phyloP scores from a whole-genome alignment of 1,140 invertebrate genomes.

The Bradynema listronoti region DNA sequence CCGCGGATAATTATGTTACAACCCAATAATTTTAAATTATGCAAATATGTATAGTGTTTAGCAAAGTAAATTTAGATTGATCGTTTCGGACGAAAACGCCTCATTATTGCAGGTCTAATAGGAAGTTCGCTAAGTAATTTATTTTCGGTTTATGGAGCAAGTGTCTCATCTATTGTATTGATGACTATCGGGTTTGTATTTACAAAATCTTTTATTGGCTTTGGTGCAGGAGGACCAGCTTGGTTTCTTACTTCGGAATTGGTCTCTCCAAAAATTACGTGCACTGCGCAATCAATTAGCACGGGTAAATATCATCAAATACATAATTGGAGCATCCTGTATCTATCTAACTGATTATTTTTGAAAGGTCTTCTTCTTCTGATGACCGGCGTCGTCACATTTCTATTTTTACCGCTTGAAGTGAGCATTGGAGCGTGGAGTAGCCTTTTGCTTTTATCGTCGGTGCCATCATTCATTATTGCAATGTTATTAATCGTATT shows the following conservation, averaged over 20 bases:
- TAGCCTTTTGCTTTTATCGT: conserved; percentile 21
- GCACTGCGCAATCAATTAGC: conserved; percentile 20
- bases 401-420: conserved; percentile 29
- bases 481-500: conserved; percentile 30
- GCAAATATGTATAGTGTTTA: background rate
- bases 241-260: conserved; percentile 42
- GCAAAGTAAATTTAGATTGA: conserved; percentile 35
- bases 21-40: too few species aligned
- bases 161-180: conserved; percentile 3
- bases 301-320: conserved; percentile 11
- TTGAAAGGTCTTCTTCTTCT: conserved; percentile 22
- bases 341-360: background rate
- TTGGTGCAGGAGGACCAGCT: conserved; percentile 37
- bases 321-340: background rate
- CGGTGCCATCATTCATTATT: conserved; percentile 27
- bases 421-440: conserved; percentile 6
- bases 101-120: conserved; percentile 34
- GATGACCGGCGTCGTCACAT: conserved; percentile 19
- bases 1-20: background rate
- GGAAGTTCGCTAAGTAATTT: conserved; percentile 27
- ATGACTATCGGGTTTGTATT: conserved; percentile 28
- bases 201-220: conserved; percentile 39
- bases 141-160: conserved; percentile 18
- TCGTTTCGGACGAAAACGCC: conserved; percentile 31
- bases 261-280: conserved; percentile 16